Base-by-base conservation (phyloP, 2,797 vertebrate species). In the Danio tinwini region DNA sequence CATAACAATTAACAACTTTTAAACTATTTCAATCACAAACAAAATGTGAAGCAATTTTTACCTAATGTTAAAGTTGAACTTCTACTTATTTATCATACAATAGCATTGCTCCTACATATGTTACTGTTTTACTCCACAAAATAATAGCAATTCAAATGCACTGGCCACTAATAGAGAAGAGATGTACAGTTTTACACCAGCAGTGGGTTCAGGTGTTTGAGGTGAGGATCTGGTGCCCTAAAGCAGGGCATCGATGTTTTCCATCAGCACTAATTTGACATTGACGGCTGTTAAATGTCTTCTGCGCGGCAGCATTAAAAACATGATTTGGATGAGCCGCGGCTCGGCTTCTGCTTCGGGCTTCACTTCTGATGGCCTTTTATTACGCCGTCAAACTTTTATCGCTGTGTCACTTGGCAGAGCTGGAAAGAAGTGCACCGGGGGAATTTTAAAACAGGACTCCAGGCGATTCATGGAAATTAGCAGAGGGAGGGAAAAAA, bases 191-290 rank as follows among this genome's bases (percentile, higher is more conserved):
- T 29, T 29, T 29, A 29, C 29, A 29, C 3, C 29, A 29, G 29
- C 29, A 29, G 29, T 29, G 29, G 45, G 72, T 9, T 74, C 29
- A 13, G 58, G 58, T 52, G 58, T 74, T 50, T 7, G 37, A 12
- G 29, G 45, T 17, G 6, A 4, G 17, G 68, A 21, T 55, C 14
- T 14, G 11, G 50, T 0, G 4, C 3, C 29, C 1, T 29, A 45
- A 6, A 2, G 10, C 7, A 5, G 42, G 19, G 42, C 14, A 1
- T 12, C 6, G 17, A 1, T 7, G 9, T 56, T 65, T 47, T 58
- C 39, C 39, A 63, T 63, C 73, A 74, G 1, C 5, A 5, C 73
- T 74, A 74, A 74, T 74, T 40, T 74, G 72, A 62, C 72, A 63
- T 16, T 74, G 45, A 74, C 59, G 17, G 47, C 37, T 52, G 62